Evolutionary conservation across 2,113 vertebrate species (phyloP).

Genomic region (Cacatua alba): DNA sequence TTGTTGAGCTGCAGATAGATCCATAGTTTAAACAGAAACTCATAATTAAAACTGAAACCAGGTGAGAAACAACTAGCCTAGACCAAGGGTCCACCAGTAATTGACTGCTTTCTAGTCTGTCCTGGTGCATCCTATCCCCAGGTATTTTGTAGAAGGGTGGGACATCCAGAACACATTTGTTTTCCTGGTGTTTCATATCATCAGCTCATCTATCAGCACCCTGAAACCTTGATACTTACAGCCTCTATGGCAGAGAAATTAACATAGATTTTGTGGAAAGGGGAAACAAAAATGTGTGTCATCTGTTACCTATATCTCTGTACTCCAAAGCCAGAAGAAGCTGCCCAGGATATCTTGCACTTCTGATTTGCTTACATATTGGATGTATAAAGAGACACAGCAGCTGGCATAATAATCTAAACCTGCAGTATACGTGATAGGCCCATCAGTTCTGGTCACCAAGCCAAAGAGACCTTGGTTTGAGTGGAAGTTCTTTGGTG

Average conservation of each 20-base stretch:
- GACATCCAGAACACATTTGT: background rate
- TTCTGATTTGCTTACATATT: background rate
- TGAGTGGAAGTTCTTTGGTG: background rate
- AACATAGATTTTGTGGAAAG: background rate
- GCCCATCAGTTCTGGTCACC: background rate
- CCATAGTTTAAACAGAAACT: background rate
- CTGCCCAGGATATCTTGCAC: accelerated
- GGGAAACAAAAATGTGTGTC: background rate
- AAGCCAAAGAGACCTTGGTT: background rate
- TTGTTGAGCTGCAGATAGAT: background rate
- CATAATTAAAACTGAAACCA: background rate
- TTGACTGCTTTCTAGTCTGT: background rate
- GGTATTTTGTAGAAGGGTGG: background rate
- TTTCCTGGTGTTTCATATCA: background rate
- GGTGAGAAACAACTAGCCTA: background rate
- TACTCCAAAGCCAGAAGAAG: background rate
- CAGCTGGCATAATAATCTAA: background rate
- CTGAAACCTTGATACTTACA: background rate
- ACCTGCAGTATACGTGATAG: background rate
- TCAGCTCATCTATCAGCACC: background rate
- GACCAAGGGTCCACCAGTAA: background rate
- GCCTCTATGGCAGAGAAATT: background rate
- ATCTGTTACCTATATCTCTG: background rate
- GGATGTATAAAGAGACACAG: background rate
- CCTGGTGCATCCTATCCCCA: background rate